Evolutionary conservation across 2,113 vertebrate genomes (phyloP).

Genomic region (Oryzias melastigma): DNA sequence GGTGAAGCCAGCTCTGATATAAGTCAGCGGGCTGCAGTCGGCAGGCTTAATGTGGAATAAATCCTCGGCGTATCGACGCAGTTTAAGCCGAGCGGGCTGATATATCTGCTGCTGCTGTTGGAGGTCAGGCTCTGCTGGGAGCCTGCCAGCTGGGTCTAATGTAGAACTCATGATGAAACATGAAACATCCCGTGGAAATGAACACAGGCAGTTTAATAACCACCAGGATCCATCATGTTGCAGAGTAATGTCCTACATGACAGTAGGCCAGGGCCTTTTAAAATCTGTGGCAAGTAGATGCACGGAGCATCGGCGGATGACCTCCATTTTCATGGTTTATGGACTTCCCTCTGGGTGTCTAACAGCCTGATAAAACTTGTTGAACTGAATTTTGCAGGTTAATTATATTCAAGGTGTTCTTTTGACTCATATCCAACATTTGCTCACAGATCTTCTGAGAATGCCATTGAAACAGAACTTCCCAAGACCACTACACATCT

Average conservation of each 20-base stretch:
- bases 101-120: constrained; percentile 31
- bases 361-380: not conserved
- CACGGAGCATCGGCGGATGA: not conserved
- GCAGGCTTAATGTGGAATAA: constrained; percentile 41
- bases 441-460: too few relatives aligned
- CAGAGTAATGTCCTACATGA: not conserved
- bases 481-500: too few relatives aligned
- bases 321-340: constrained; percentile 2
- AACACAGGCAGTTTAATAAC: not conserved
- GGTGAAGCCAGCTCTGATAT: constrained; percentile 17
- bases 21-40: constrained; percentile 43
- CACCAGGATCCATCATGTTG: not conserved
- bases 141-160: constrained; percentile 44
- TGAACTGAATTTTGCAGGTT: not conserved
- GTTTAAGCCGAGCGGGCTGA: constrained; percentile 50
- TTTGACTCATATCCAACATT: not conserved
- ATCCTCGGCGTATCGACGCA: constrained; percentile 51
- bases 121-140: constrained; percentile 34
- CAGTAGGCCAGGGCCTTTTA: not conserved
- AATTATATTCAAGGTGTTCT: not conserved
- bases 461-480: too few relatives aligned
- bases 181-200: constrained; percentile 1
- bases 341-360: not conserved
- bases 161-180: constrained; percentile 22
- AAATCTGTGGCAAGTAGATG: not conserved